These are phyloP conservation scores for Seira sanloemensis DNA, from an alignment of 2,888 invertebrate species.

Conservation along the genomic window DNA sequence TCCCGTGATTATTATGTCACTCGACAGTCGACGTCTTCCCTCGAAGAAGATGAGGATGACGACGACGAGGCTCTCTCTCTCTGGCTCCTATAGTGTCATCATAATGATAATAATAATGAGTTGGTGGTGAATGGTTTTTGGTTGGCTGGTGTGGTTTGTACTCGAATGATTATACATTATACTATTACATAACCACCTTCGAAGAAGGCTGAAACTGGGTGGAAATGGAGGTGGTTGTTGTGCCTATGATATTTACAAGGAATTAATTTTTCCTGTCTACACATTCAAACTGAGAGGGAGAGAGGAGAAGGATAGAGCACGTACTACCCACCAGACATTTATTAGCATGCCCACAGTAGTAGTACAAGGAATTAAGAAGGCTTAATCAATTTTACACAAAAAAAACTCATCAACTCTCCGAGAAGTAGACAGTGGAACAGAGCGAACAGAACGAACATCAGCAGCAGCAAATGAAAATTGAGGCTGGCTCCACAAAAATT, in stretches of 20 bases:
- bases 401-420: constrained; percentile 10
- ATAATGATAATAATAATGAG: constrained; percentile 41
- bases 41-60: constrained; percentile 8
- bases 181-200: constrained; percentile 6
- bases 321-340: constrained; percentile 37
- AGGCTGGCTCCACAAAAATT: constrained; percentile 57
- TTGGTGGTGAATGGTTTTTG: constrained; percentile 33
- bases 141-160: constrained; percentile 34
- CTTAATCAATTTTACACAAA: constrained; percentile 3
- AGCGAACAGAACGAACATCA: background rate
- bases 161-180: constrained; percentile 41
- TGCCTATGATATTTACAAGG: constrained; percentile 10
- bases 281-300: constrained; percentile 12
- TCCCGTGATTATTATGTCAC: constrained; percentile 63
- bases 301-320: constrained; percentile 62
- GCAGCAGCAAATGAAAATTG: constrained; percentile 56
- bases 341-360: constrained; percentile 10
- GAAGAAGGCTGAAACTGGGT: constrained; percentile 35
- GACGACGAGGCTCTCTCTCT: background rate
- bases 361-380: constrained; percentile 3
- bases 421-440: constrained; percentile 10
- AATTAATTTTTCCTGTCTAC: constrained; percentile 39
- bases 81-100: too few relatives aligned
- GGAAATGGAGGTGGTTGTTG: constrained; percentile 32
- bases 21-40: constrained; percentile 53